Conservation (phyloP, 2,797 vertebrate species). For the Chaenodraco wilsoni region DNA sequence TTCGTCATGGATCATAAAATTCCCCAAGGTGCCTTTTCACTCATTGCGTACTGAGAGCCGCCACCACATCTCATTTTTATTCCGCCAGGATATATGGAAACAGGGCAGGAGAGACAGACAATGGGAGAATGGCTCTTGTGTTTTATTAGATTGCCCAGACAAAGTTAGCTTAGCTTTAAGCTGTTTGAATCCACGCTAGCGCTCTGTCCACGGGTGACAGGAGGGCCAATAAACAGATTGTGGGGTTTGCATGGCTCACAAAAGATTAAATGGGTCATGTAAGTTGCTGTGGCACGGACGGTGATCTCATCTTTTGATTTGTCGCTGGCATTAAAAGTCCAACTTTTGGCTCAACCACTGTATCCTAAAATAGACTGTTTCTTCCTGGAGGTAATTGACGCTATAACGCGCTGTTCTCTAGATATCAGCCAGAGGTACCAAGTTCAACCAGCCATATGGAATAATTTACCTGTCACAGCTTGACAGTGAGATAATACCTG, state of each 20-base stretch:
- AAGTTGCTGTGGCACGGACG: slow-evolving; percentile 24
- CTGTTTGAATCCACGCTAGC: slow-evolving; percentile 52
- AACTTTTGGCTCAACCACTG: slow-evolving; percentile 25
- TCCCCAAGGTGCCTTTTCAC: slow-evolving; percentile 85
- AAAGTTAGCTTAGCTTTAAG: slow-evolving; percentile 76
- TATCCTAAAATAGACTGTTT: neutral
- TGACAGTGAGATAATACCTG: slow-evolving; percentile 19
- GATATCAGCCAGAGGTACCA: slow-evolving; percentile 25
- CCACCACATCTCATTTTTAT: slow-evolving; percentile 58
- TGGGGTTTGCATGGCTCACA: slow-evolving; percentile 49
- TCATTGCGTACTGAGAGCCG: slow-evolving; percentile 74
- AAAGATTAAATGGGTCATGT: slow-evolving; percentile 66
- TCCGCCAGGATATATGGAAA: slow-evolving; percentile 64
- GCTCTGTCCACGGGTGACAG: slow-evolving; percentile 63
- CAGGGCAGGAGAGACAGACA: slow-evolving; percentile 48
- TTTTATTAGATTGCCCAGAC: slow-evolving; percentile 78
- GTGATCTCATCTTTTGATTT: slow-evolving; percentile 56
- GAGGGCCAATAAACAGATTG: slow-evolving; percentile 67
- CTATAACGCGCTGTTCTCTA: slow-evolving; percentile 6
- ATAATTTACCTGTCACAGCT: slow-evolving; percentile 26
- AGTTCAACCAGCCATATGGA: slow-evolving; percentile 21
- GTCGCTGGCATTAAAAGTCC: slow-evolving; percentile 36
- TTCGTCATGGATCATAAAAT: slow-evolving; percentile 85
- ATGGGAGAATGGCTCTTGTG: slow-evolving; percentile 52
- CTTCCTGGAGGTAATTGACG: slow-evolving; percentile 27